Percentiles rank a stretch among this genome's conserved stretches.
These are phyloP conservation scores for Xenopus laevis DNA, from an alignment of 2,113 vertebrate species.

Conservation along the genomic window DNA sequence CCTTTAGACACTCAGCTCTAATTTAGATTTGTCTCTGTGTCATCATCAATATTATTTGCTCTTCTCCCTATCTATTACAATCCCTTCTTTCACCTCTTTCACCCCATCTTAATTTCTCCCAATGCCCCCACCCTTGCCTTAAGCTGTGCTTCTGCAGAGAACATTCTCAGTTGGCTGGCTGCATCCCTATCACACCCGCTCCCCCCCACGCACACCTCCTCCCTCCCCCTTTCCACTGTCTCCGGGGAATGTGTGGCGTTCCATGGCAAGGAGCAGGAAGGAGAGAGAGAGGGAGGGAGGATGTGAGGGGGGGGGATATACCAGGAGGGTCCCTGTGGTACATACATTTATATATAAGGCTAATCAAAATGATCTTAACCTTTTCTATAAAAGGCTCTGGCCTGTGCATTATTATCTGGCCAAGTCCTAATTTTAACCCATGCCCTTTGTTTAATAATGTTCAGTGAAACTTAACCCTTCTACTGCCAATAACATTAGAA, in stretches of 20 bases:
- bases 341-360: neutral
- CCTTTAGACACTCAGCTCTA: too few relatives aligned
- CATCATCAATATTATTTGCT: neutral
- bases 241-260: slow-evolving; percentile 23
- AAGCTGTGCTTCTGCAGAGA: slow-evolving; percentile 15
- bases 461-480: too few relatives aligned
- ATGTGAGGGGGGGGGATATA: slow-evolving; percentile 67
- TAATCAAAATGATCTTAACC: neutral
- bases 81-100: neutral
- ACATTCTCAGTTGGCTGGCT: slow-evolving; percentile 8
- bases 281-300: slow-evolving; percentile 70
- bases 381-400: too few relatives aligned
- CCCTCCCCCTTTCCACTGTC: neutral
- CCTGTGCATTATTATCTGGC: too few relatives aligned
- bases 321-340: neutral
- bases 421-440: too few relatives aligned
- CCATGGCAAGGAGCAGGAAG: slow-evolving; percentile 55
- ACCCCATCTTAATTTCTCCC: neutral
- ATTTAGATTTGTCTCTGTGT: neutral
- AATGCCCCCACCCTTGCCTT: neutral
- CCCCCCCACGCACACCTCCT: neutral
- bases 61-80: neutral
- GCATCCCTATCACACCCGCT: slow-evolving; percentile 4
- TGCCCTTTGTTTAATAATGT: too few relatives aligned
- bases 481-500: too few relatives aligned